Evolutionary conservation across 2,113 vertebrate species (phyloP), one percentile per base, ranked within the genome.

Genomic region (Lagopus muta): DNA sequence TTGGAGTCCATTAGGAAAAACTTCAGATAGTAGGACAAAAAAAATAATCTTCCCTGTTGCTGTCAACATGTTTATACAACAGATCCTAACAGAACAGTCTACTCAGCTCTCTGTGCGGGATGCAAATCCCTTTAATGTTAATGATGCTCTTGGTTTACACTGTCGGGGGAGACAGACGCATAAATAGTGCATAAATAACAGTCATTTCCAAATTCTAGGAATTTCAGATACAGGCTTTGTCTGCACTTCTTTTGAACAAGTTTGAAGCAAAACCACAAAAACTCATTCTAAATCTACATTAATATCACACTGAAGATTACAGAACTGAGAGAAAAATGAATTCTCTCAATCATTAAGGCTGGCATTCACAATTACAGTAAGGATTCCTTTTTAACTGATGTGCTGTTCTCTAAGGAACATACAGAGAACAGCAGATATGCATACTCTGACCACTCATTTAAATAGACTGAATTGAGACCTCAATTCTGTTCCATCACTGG

Each of bases 121-220:
- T 90, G 80, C 47, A 89, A 83, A 90, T 64, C 42, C 65, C 55
- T 88, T 83, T 86, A 87, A 92, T 85, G 50, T 91, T 92, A 92
- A 95, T 28, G 72, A 93, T 90, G 82, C 76, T 83, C 86, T 91
- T 64, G 60, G 82, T 87, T 82, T 4, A 10, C 86, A 79, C 7
- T 79, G 67, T 71, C 74, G 79, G 75, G 86, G 67, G 71, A 93
- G 43, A 86, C 27, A 61, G 12, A 74, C 22, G 40, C 71, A 86
- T 86, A 84, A 84, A 84, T 28, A 87, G 45, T 5, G n/a, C n/a
- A 64, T 81, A 94, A 88, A 58, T 76, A 93, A 52, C 13, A 54
- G 34, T 11, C 25, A 24, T 3, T n/a, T 86, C 89, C 71, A 47
- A 30, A 64, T 82, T 52, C 79, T 25, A 88, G 36, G 36, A 85